These are phyloP conservation scores for Anas bahamensis DNA, from an alignment of 2,797 vertebrate species.

Conservation along the genomic window DNA sequence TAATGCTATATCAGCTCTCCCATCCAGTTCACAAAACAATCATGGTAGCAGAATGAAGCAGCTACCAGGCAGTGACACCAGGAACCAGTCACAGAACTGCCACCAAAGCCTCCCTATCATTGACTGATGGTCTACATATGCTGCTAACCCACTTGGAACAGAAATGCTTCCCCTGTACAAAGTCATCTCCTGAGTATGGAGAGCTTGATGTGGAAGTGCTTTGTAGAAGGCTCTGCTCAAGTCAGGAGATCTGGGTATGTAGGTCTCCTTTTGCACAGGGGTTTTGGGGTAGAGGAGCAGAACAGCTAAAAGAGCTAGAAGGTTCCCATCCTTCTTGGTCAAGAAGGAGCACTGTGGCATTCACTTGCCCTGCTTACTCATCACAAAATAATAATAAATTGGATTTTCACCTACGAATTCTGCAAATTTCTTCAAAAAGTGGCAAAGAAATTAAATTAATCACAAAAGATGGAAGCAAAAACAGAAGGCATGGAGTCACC, in stretches of 20 bases:
- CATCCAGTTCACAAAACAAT: neutral
- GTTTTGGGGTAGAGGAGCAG: neutral
- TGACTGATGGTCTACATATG: neutral
- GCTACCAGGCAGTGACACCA: neutral
- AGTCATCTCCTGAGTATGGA: neutral
- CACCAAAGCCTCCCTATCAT: neutral
- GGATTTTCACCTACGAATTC: neutral
- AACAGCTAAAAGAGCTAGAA: neutral
- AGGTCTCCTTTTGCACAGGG: neutral
- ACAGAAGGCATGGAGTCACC: neutral
- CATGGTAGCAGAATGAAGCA: neutral
- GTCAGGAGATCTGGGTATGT: neutral
- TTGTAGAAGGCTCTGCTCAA: neutral
- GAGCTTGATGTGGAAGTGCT: neutral
- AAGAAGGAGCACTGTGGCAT: neutral
- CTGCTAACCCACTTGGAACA: conserved; percentile 46
- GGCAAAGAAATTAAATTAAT: neutral
- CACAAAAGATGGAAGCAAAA: neutral
- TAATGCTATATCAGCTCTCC: neutral
- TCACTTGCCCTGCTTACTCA: neutral
- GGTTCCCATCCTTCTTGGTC: neutral
- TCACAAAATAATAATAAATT: neutral
- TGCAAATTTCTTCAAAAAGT: neutral
- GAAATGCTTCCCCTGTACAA: neutral
- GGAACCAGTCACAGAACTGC: neutral